phyloP scores from a whole-genome alignment of 1,140 invertebrate species.

The Lysiphlebus fabarum region DNA sequence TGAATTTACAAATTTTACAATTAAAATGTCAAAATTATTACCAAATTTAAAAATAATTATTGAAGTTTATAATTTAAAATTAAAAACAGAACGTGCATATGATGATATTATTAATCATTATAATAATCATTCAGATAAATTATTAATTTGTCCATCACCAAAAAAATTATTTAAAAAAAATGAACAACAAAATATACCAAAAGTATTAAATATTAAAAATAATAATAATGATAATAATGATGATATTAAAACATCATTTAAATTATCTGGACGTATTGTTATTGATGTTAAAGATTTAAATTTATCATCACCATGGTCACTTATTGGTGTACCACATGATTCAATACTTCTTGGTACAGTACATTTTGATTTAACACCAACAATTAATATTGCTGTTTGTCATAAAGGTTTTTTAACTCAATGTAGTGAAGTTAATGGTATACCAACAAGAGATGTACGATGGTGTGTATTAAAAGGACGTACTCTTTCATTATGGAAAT shows the following conservation, averaged over 20 bases:
- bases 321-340: constrained; percentile 33
- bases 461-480: constrained; percentile 47
- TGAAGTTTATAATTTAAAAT: constrained; percentile 33
- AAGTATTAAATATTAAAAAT: background rate
- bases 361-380: constrained; percentile 35
- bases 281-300: constrained; percentile 32
- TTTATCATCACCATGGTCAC: constrained; percentile 33
- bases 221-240: background rate
- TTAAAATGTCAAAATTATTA: constrained; percentile 27
- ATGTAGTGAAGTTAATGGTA: constrained; percentile 35
- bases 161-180: constrained; percentile 30
- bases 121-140: constrained; percentile 26
- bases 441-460: constrained; percentile 43
- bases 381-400: constrained; percentile 32
- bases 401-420: constrained; percentile 48
- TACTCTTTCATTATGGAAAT: constrained; percentile 50
- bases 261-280: constrained; percentile 30
- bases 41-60: constrained; percentile 37
- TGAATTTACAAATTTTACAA: constrained; percentile 22
- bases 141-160: constrained; percentile 35
- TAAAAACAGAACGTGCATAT: constrained; percentile 20
- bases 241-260: constrained; percentile 28
- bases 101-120: constrained; percentile 37
- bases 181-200: constrained; percentile 23
- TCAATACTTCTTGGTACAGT: constrained; percentile 39